Percentiles rank a stretch among this genome's conserved stretches.
Conservation (phyloP, 2,797 vertebrate species). For the Eurystomus glaucurus region DNA sequence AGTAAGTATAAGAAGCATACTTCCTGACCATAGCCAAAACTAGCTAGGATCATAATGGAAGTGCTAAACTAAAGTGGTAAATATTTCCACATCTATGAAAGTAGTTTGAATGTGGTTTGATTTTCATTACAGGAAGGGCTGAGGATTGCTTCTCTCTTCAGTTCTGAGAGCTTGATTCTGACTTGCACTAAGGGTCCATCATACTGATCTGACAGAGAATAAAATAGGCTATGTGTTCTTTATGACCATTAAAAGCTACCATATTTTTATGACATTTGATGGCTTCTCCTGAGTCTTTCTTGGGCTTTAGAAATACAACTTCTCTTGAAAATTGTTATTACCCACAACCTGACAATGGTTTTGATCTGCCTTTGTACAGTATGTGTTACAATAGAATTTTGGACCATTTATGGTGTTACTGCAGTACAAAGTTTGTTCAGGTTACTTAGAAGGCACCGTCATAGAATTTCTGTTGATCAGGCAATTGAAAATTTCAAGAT, state of each 20-base stretch:
- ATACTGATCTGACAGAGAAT: neutral
- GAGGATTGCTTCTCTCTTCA: neutral
- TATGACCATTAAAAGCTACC: neutral
- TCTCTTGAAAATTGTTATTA: neutral
- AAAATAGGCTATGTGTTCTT: accelerated
- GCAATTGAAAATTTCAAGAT: too few relatives aligned
- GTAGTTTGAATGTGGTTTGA: neutral
- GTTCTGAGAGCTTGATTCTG: neutral
- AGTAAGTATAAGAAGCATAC: neutral
- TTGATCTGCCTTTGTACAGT: neutral
- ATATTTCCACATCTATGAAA: neutral
- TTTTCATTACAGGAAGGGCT: neutral
- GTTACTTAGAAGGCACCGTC: too few relatives aligned
- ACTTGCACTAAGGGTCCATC: neutral
- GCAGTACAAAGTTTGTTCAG: neutral
- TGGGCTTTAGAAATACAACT: neutral
- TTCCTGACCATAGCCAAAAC: neutral
- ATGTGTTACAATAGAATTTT: neutral
- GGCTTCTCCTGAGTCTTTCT: neutral
- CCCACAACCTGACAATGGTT: neutral
- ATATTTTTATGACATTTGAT: neutral
- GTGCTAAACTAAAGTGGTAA: neutral
- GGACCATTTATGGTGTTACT: neutral
- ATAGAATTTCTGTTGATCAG: too few relatives aligned
- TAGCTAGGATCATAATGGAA: neutral